Base-by-base conservation (phyloP, 1,140 invertebrate species). In the Hestina assimilis region DNA sequence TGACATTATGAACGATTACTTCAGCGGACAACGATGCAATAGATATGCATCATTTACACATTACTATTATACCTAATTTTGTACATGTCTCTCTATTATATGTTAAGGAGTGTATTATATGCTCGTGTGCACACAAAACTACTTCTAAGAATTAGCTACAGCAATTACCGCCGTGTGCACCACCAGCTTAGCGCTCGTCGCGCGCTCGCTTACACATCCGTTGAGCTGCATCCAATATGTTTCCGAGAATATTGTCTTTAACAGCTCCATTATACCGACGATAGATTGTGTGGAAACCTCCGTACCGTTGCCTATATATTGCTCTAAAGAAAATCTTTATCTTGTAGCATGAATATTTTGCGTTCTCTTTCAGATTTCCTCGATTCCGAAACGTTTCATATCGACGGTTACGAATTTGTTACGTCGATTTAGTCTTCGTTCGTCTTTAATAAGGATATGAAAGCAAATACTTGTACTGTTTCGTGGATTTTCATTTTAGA, bases 151-250 rank as follows among this genome's bases (percentile, higher is more conserved):
- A n/a, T n/a, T n/a, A n/a, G n/a, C n/a, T n/a, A n/a, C n/a, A n/a
- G 9, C 19, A 38, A 38, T 29, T 56, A 41, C 20, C 9, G 7
- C 69, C 43, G 45, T 31, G 55, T 82, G 63, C 41, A 38, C 29
- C 68, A 14, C 46, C 4, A 12, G 14, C 63, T 29, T 47, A 40
- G 6, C 5, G 57, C 62, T 71, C 67, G 71, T 69, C 68, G 72
- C 75, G 66, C 78, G 76, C 79, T 83, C 81, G 80, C 83, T 87
- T 87, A 82, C 81, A 87, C 81, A 83, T 75, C 77, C 81, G 72
- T 66, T 72, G 78, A 72, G 77, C 79, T 87, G 83, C 83, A 84
- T 87, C 79, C 83, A 87, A 84, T 87, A 87, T 84, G 83, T 87
- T 82, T 75, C 76, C 79, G 58, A 73, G 76, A 74, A 82, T 84